Evolutionary conservation across 2,888 invertebrate genomes (phyloP), one percentile per base, ranked within the genome.

Genomic region (Nomada goodeniana): DNA sequence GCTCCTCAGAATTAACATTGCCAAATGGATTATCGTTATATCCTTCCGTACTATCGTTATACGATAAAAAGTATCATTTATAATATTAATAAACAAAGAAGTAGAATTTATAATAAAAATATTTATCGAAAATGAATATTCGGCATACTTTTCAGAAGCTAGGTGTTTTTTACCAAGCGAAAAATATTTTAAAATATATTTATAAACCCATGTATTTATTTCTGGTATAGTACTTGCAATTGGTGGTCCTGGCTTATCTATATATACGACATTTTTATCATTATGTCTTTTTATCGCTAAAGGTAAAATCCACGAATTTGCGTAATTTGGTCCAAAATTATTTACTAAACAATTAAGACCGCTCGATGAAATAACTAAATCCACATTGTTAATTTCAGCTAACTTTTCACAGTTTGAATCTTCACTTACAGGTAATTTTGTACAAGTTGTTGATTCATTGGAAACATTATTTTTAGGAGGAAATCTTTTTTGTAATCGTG

Each of bases 281-380:
- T 89, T 81, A 2, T 87, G 77, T 20, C 80, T 80, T 74, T 89
- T 91, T 15, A 92, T 80, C 18, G 84, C 79, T 5, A 92, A 44
- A 15, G 92, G 92, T 71, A 92, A 85, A 9, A 89, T 86, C 92
- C 92, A 92, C 4, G 89, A 80, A 50, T 74, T 87, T 10, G 80
- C 60, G 68, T 88, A 84, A 47, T 74, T 85, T 2, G 89, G 77
- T 44, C 86, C 88, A 47, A 88, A 75, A 71, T 92, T 92, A 59
- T 85, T 86, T 15, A 89, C 86, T 64, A 92, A 77, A 82, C 90
- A 90, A 23, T 91, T 91, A 18, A 92, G 83, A 13, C 91, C 91
- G 60, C 90, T 86, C 1, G 92, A 90, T 15, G 92, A 92, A 73
- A 92, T 91, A 18, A 92, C 91, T 52, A 92, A 67, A 82, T 92